Base-by-base conservation (phyloP, 2,888 invertebrate species). In the Leptopilina syphax region DNA sequence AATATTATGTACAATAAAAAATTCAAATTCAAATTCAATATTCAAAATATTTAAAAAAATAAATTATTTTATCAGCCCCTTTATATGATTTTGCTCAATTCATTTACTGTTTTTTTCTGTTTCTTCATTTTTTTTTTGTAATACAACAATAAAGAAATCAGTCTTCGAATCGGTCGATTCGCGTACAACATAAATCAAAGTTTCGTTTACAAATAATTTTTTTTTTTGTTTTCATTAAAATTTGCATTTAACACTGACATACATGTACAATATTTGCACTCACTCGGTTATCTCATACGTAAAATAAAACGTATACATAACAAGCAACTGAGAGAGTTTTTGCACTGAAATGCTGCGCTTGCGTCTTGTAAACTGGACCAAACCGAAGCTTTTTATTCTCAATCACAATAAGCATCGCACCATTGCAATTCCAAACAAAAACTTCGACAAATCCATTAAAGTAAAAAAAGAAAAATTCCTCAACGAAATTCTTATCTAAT, bases 281-380 rank as follows among this genome's bases (percentile, higher is more conserved):
- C 41, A 57, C 54, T 9, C 73, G 67, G 47, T 67, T 67, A 47
- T 18, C 18, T n/a, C 67, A 67, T 67, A 44, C 13, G 67, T n/a
- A 67, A 67, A 18, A 18, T 18, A 44, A 67, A n/a, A 67, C 67
- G 44, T 47, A 50, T 50, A 50, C 50, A 12, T 67, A 44, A 67
- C 67, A 57, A 73, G 57, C 57, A 73, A 73, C 73, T 54, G 27
- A 34, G 34, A 27, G 24, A 70, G 54, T 54, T 50, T 73, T 57
- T 57, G 8, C 34, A 73, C 73, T n/a, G 54, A 73, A 60, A n/a
- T 18, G 9, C 34, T 10, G 57, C 73, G 73, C 73, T 73, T 73
- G 73, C 73, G 57, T 57, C 41, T 60, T 60, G 12, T 57, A 73
- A 57, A 57, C 34, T 60, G 27, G 10, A 57, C 57, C 34, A 18